phyloP scores from a whole-genome alignment of 2,797 vertebrate genomes.

The Tadarida brasiliensis region DNA sequence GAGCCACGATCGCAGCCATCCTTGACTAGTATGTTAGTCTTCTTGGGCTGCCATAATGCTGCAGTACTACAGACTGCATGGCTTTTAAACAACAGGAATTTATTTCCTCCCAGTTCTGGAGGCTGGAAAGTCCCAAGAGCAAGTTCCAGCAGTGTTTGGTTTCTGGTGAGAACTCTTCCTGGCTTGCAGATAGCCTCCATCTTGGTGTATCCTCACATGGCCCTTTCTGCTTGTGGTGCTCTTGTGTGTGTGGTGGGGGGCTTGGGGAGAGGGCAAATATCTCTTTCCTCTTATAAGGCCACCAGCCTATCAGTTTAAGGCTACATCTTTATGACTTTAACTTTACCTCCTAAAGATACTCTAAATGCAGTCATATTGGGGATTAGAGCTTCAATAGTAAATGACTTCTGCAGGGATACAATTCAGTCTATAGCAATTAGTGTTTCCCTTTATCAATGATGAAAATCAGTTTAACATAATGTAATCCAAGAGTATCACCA shows the following conservation, averaged over 20 bases:
- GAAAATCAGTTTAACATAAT: background rate
- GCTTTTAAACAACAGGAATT: background rate
- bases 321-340: background rate
- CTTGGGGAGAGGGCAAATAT: fast-evolving
- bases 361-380: background rate
- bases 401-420: background rate
- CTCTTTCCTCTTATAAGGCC: background rate
- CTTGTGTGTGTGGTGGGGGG: background rate
- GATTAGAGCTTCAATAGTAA: background rate
- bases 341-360: background rate
- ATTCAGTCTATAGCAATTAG: background rate
- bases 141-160: background rate
- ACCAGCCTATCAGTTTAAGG: background rate
- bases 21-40: background rate
- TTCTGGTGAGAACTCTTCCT: background rate
- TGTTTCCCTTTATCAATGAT: background rate
- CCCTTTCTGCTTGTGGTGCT: background rate
- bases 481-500: background rate
- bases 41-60: background rate
- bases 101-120: background rate
- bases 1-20: background rate
- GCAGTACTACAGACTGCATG: background rate
- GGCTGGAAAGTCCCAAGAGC: background rate
- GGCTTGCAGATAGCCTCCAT: background rate
- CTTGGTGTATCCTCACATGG: background rate